Conservation (phyloP, 2,888 invertebrate genomes). For the Cheilosia impressa region DNA sequence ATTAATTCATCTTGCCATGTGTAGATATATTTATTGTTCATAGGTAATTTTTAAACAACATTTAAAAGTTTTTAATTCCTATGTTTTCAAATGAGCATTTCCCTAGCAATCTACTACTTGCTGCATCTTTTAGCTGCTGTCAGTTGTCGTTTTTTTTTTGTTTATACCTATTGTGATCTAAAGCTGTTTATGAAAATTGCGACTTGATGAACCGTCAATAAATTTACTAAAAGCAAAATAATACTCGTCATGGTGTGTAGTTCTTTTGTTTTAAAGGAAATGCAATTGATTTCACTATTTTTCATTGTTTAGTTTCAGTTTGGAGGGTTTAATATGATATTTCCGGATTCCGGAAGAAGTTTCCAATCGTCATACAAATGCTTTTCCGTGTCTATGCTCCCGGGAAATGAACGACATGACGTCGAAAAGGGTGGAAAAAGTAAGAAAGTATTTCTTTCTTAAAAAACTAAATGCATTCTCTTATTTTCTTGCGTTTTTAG, state of each 20-base stretch:
- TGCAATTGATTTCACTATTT: neutral
- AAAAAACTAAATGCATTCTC: neutral
- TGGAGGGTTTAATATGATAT: constrained; percentile 92
- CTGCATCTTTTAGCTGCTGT: neutral
- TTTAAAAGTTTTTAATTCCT: too few species aligned
- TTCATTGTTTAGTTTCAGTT: constrained; percentile 86
- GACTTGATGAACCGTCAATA: constrained; percentile 24
- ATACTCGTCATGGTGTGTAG: constrained; percentile 51
- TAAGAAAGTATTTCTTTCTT: constrained; percentile 83
- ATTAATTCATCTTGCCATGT: neutral
- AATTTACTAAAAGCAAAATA: constrained; percentile 26
- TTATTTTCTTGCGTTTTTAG: constrained; percentile 85
- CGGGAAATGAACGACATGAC: constrained; percentile 96
- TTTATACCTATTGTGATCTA: constrained; percentile 36
- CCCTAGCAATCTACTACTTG: neutral
- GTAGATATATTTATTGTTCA: neutral
- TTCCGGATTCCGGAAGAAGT: constrained; percentile 91
- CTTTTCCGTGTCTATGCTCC: constrained; percentile 97
- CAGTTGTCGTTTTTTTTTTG: neutral
- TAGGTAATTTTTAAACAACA: too few species aligned
- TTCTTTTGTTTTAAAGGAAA: constrained; percentile 20
- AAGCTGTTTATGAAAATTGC: constrained; percentile 1
- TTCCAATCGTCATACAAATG: constrained; percentile 94
- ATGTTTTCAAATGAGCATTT: neutral
- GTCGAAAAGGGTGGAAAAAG: constrained; percentile 99